These are phyloP conservation scores for Coracopsis vasa DNA, from an alignment of 2,113 vertebrate genomes.

Conservation along the genomic window DNA sequence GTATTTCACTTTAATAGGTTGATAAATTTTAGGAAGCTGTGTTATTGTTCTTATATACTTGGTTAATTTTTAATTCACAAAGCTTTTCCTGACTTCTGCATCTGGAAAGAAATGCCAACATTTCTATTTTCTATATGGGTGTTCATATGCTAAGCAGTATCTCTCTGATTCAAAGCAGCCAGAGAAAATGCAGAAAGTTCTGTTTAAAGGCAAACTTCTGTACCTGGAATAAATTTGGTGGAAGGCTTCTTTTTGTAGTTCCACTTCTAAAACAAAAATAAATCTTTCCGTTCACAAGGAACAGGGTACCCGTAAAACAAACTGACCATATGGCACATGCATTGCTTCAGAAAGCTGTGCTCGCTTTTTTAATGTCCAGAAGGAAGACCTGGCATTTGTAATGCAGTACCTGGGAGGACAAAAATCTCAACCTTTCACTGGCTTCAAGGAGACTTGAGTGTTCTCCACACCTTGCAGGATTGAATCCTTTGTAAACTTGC, in stretches of 20 bases:
- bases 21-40: conserved; percentile 32
- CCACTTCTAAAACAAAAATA: neutral
- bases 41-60: conserved; percentile 26
- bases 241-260: neutral
- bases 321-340: neutral
- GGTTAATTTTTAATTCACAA: conserved; percentile 27
- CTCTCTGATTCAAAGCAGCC: neutral
- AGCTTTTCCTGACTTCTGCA: conserved; percentile 36
- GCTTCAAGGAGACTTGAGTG: neutral
- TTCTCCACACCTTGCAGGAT: neutral
- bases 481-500: conserved; percentile 40
- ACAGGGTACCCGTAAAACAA: neutral
- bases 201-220: neutral
- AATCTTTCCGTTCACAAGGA: neutral
- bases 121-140: neutral
- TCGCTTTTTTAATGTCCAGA: neutral
- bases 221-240: neutral
- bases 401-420: neutral
- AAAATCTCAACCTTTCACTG: neutral
- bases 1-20: conserved; percentile 22
- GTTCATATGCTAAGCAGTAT: neutral
- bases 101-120: conserved; percentile 12
- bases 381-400: neutral
- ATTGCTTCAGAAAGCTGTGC: neutral
- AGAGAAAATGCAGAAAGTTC: conserved; percentile 11